Conservation (phyloP, 2,113 vertebrate genomes). For the Pomatorhinus ruficollis region DNA sequence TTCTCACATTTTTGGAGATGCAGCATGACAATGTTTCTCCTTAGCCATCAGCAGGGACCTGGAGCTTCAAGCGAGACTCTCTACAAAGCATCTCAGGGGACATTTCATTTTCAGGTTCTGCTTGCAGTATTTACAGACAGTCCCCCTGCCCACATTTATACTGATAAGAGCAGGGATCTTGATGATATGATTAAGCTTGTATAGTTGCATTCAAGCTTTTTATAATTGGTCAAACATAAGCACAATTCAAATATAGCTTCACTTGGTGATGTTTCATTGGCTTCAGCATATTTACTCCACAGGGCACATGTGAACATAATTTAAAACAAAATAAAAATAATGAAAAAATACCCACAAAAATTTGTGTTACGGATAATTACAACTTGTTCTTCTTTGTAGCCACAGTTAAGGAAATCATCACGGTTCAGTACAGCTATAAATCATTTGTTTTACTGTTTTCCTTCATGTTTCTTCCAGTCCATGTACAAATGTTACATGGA, state of each 20-base stretch:
- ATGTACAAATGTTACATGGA: not conserved
- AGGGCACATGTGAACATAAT: not conserved
- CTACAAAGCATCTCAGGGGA: not conserved
- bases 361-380: not conserved
- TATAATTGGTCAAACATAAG: not conserved
- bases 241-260: not conserved
- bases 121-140: not conserved
- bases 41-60: not conserved
- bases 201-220: not conserved
- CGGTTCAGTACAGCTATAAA: not conserved
- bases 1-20: not conserved
- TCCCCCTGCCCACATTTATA: not conserved
- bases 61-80: not conserved
- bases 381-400: conserved; percentile 5
- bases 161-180: not conserved
- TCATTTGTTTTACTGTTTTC: not conserved
- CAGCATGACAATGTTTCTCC: not conserved
- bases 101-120: not conserved
- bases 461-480: not conserved
- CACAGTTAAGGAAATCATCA: not conserved
- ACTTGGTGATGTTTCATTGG: not conserved
- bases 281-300: not conserved
- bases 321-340: not conserved
- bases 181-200: not conserved
- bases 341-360: not conserved